phyloP scores from a whole-genome alignment of 23 tunicate species.

The Trididemnum clinides region DNA sequence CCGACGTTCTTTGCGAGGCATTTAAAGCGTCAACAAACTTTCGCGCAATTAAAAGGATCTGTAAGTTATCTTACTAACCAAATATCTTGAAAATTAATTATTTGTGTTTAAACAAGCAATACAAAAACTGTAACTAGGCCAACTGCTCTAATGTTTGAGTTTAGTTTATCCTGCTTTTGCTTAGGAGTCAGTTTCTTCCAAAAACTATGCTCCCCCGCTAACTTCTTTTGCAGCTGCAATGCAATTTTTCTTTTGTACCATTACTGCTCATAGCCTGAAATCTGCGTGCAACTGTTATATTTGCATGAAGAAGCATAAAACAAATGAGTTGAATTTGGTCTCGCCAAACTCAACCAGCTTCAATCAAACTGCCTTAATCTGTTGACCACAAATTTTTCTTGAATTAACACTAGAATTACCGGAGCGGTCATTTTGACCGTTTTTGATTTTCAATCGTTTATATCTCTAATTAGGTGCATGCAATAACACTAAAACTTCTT shows the following conservation, averaged over 20 bases:
- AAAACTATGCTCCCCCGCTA: constrained; percentile 12
- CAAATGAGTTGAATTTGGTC: background rate
- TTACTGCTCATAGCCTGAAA: constrained; percentile 9
- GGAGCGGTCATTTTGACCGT: too few species aligned
- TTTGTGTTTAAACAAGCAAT: constrained; percentile 10
- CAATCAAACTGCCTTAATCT: constrained; percentile 11
- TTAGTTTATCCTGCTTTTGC: constrained; percentile 1
- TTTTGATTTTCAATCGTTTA: too few species aligned
- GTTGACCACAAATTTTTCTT: constrained; percentile 3
- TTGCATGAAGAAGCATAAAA: background rate
- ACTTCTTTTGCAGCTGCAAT: constrained; percentile 21
- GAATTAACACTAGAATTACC: background rate
- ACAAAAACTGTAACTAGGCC: constrained; percentile 22
- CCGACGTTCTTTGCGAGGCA: constrained; percentile 29
- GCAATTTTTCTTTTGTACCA: background rate
- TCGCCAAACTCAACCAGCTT: constrained; percentile 1
- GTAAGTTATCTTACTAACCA: constrained; percentile 7
- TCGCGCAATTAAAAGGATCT: constrained; percentile 15
- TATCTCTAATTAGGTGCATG: too few species aligned
- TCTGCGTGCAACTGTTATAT: constrained; percentile 15
- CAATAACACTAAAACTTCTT: too few species aligned
- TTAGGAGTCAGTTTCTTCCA: background rate
- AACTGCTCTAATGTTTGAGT: constrained; percentile 13
- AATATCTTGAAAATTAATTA: background rate
- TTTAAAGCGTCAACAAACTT: constrained; percentile 20